Conservation (phyloP, 2,113 vertebrate species). For the Equus quagga region DNA sequence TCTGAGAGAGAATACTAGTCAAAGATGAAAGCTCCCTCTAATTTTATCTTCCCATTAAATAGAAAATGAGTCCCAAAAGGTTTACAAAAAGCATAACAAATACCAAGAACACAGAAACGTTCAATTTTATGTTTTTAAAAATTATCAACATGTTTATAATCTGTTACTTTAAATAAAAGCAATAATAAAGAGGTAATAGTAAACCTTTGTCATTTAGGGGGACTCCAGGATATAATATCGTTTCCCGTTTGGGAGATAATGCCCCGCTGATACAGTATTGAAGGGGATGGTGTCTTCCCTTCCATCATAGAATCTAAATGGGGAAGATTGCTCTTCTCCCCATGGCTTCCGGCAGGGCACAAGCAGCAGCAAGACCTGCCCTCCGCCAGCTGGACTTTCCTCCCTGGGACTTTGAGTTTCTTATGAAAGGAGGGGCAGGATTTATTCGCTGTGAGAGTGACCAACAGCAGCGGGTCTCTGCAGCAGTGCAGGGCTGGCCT, state of each 20-base stretch:
- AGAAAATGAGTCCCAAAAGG: background rate
- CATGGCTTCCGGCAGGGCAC: background rate
- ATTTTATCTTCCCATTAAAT: constrained; percentile 36
- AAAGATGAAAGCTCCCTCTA: background rate
- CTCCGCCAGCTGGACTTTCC: background rate
- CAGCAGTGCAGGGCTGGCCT: background rate
- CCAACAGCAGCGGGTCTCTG: background rate
- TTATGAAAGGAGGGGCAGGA: background rate
- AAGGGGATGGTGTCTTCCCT: background rate
- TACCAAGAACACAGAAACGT: background rate
- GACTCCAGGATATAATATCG: background rate
- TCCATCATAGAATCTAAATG: background rate
- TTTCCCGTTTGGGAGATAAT: background rate
- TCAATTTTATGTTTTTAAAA: background rate
- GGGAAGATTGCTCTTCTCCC: background rate
- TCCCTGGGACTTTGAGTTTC: background rate
- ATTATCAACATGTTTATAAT: background rate
- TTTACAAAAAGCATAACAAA: constrained; percentile 36
- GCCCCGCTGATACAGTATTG: fast-evolving
- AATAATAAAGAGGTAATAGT: background rate
- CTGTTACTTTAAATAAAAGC: background rate
- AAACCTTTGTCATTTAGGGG: background rate
- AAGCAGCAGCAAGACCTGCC: background rate
- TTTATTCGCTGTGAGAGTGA: background rate
- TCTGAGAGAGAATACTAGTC: background rate